A percentile compares a stretch with the other conserved stretches of the same genome.
These are phyloP conservation scores for Astur gentilis DNA, from an alignment of 2,113 vertebrate species.

Conservation along the genomic window DNA sequence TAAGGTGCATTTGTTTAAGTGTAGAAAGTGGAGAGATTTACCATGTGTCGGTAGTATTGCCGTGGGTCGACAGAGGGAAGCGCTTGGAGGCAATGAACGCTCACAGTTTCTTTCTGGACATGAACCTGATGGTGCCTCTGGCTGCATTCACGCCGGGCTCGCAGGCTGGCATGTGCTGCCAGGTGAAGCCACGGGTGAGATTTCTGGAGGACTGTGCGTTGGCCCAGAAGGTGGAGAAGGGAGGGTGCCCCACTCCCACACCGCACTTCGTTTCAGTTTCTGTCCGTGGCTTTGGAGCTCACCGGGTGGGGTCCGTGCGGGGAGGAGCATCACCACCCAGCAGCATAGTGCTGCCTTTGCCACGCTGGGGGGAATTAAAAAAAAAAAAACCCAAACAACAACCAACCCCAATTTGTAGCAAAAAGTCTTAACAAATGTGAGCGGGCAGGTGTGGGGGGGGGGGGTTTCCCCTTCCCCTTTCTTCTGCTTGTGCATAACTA, in stretches of 20 bases:
- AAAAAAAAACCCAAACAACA: no score
- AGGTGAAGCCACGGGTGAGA: neutral
- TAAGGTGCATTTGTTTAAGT: neutral
- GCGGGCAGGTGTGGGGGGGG: neutral
- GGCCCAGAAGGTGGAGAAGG: no score
- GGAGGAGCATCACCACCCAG: neutral
- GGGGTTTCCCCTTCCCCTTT: neutral
- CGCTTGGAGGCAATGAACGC: rapidly evolving
- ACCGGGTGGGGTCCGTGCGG: rapidly evolving
- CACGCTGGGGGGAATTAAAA: no score
- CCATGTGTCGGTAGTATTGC: rapidly evolving
- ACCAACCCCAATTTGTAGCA: neutral
- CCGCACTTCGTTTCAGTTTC: neutral
- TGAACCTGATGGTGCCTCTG: rapidly evolving
- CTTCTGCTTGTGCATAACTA: neutral
- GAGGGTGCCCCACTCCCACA: neutral
- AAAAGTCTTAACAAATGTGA: neutral
- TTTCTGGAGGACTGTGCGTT: rapidly evolving
- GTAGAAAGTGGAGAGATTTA: neutral
- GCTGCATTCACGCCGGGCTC: neutral
- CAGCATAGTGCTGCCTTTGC: neutral
- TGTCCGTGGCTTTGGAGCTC: neutral
- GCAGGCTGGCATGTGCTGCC: neutral
- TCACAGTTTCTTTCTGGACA: neutral
- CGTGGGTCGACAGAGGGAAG: neutral